Evolutionary conservation across 2,888 invertebrate genomes (phyloP).

Genomic region (Pristionchus mayeri): DNA sequence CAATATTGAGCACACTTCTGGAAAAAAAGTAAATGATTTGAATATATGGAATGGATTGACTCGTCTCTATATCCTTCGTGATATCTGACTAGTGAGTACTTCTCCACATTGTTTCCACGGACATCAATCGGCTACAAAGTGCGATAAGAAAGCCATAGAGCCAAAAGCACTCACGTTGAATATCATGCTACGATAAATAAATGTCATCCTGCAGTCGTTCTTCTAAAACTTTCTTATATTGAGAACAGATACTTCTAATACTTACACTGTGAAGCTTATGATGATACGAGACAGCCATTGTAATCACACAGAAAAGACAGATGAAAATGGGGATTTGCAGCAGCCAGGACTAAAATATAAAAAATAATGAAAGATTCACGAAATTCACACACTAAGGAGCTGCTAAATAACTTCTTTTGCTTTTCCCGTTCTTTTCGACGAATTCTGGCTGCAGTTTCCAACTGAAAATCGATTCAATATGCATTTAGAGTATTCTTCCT

Average conservation of each 20-base stretch:
- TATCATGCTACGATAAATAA: slow-evolving; percentile 35
- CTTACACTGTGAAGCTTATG: neutral
- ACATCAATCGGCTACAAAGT: slow-evolving; percentile 6
- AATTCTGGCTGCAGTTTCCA: slow-evolving; percentile 18
- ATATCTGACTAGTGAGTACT: neutral
- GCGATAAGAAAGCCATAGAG: too few relatives aligned
- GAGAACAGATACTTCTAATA: too few relatives aligned
- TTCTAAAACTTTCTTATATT: neutral
- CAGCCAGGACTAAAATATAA: too few relatives aligned
- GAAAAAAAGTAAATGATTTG: neutral
- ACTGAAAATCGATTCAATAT: neutral
- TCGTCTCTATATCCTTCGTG: slow-evolving; percentile 11
- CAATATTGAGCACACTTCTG: slow-evolving; percentile 79
- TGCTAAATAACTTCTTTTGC: neutral
- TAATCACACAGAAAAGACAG: neutral
- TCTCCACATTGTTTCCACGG: neutral
- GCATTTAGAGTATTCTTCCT: neutral
- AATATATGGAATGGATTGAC: neutral
- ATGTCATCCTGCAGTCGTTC: slow-evolving; percentile 32
- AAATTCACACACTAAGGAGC: neutral
- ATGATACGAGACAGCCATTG: neutral
- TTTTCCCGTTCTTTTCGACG: neutral
- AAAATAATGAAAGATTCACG: too few relatives aligned
- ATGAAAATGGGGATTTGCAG: neutral
- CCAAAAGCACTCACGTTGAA: neutral